Base-by-base conservation (phyloP, 92 coral and sea anemone species). In the Siderastrea radians region DNA sequence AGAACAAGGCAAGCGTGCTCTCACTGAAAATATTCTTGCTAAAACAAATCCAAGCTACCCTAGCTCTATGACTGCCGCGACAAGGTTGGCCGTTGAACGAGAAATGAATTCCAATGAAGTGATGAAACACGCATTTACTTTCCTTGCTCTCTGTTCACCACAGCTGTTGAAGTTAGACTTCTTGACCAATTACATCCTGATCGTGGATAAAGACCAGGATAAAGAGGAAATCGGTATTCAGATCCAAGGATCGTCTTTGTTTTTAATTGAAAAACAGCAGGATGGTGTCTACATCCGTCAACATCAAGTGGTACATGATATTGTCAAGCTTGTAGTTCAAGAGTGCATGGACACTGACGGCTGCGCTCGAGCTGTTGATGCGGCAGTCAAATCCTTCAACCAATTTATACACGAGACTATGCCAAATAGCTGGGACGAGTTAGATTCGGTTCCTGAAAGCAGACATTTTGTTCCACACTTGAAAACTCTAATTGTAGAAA, bases 291-390 rank as follows among this genome's bases (percentile, higher is more conserved):
- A 58, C 49, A 60, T 91, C 60, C 86, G 89, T 55, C 50, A 77
- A 46, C 94, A 91, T 52, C 89, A 88, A 48, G 92, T 91, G 43
- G 89, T 91, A 1, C 75, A 72, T 47, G 73, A 83, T 68, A 87
- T 19, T 50, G 12, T 83, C 52, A 77, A 75, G 57, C 6, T 55
- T 9, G 44, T 61, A n/a, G 48, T 79, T 5, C 17, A 44, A 0
- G 71, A 70, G 19, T 48, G 60, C 55, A 48, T n/a, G 46, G 60
- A 77, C 12, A 43, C 61, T 1, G n/a, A 62, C n/a, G 19, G 59
- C 70, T 58, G 38, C 63, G 44, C 47, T 26, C 43, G 51, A 60
- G 53, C 64, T 68, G 86, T 74, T 68, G 62, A 47, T 47, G 65
- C 81, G 14, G 88, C 72, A 48, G 85, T 78, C 48, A 61, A 7